These are phyloP conservation scores for Ara ararauna DNA, from an alignment of 2,797 vertebrate genomes.

Conservation along the genomic window DNA sequence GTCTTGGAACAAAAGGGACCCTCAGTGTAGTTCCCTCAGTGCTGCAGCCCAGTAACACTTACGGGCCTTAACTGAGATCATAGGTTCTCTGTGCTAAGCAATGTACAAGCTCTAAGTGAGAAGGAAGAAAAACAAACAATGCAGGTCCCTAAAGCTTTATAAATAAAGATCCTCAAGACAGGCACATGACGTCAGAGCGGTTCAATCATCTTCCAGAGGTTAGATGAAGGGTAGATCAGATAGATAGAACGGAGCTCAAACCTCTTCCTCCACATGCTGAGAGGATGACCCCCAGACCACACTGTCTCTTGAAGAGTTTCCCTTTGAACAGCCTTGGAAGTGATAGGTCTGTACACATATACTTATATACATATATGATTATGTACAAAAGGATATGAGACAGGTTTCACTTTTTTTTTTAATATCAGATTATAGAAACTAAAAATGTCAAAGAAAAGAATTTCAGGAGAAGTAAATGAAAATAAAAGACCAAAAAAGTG, in stretches of 20 bases:
- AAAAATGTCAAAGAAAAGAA: constrained; percentile 26
- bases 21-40: not conserved
- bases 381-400: not conserved
- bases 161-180: not conserved
- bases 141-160: not conserved
- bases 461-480: not conserved
- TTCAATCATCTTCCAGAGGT: not conserved
- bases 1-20: not conserved
- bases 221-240: not conserved
- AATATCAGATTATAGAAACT: not conserved
- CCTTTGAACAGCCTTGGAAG: not conserved
- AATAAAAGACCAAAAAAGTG: constrained; percentile 6
- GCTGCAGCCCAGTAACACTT: not conserved
- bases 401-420: not conserved
- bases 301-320: not conserved
- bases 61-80: fast-evolving
- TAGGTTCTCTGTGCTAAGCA: not conserved
- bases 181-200: fast-evolving
- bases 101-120: not conserved
- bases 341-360: not conserved
- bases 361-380: not conserved
- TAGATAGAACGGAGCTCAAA: not conserved
- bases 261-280: not conserved
- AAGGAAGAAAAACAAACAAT: not conserved
- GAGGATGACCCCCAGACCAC: fast-evolving